Base-by-base conservation (phyloP, 2,113 vertebrate species). In the Gavialis gangeticus region DNA sequence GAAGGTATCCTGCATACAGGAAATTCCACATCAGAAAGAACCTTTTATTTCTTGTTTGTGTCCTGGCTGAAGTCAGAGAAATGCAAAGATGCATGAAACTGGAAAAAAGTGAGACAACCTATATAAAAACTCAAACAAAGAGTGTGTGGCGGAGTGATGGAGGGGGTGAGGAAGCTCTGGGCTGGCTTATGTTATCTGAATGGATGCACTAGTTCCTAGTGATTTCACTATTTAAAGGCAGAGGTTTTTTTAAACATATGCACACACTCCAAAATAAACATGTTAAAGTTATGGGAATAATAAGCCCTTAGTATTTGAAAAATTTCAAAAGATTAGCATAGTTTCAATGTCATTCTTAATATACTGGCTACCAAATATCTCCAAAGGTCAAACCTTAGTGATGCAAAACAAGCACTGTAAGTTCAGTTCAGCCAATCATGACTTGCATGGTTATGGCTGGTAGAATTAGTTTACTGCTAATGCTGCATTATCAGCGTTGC, bases 341-440 rank as follows among this genome's bases (percentile, higher is more conserved):
- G 60, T 87, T 82, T 54, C 75, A 34, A 28, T 19, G 58, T 25
- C 55, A 75, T 66, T 93, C 86, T 82, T 82, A 93, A 63, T 81
- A 79, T 81, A 81, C 56, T 62, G 92, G 56, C 34, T 69, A 90
- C 54, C 55, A 79, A 67, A 82, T 80, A 73, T 79, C 55, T 92
- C 87, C 89, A 57, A 78, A 73, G 66, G 13, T 18, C 89, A 87
- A 87, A 46, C 56, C 91, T 75, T 86, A 46, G 34, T 6, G 30
- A 57, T 6, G 34, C 6, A 19, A 56, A 22, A 73, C 75, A 69
- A 5, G 27, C 27, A 21, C 62, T 91, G 73, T n/a, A 93, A 69
- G 75, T 46, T 79, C 91, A 69, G 75, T 46, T 79, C 91, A 95
- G 17, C 59, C 80, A 85, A 90, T 84, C n/a, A 81, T 67, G 62